Percentiles rank a stretch among this genome's conserved stretches.
These are phyloP conservation scores for Mimas tiliae DNA, from an alignment of 2,888 invertebrate species.

Conservation along the genomic window DNA sequence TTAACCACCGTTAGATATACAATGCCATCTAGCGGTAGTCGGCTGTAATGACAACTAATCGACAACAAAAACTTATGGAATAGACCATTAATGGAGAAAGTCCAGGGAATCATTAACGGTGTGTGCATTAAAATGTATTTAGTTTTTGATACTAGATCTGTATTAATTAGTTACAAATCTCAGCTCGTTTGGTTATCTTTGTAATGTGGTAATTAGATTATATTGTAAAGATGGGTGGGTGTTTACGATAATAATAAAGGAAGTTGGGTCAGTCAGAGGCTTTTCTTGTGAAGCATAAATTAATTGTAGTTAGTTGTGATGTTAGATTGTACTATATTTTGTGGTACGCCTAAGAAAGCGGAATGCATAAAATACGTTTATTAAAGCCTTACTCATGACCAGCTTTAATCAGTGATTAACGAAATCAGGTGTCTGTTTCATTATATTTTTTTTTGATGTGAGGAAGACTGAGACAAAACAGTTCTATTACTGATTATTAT, in stretches of 20 bases:
- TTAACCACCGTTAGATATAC: conserved; percentile 8
- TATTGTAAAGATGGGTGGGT: conserved; percentile 6
- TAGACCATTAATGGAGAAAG: conserved; percentile 15
- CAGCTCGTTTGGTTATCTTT: conserved; percentile 17
- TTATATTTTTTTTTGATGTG: no score
- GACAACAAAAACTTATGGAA: conserved; percentile 19
- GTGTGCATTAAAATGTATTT: conserved; percentile 21
- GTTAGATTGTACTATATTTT: neutral
- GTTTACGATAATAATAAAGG: conserved; percentile 2
- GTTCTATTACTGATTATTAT: no score
- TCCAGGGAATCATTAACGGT: conserved; percentile 6
- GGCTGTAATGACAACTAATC: conserved; percentile 12
- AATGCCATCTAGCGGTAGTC: conserved; percentile 20
- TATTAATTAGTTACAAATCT: conserved; percentile 5
- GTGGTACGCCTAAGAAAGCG: no score
- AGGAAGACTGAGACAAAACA: no score
- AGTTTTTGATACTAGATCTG: conserved; percentile 20
- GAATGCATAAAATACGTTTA: no score
- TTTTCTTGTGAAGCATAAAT: neutral
- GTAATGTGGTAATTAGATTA: conserved; percentile 21
- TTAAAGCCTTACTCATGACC: no score
- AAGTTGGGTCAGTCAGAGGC: neutral
- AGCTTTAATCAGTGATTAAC: no score
- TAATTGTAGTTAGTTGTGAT: neutral
- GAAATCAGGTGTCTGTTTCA: no score